Evolutionary conservation across 2,797 vertebrate genomes (phyloP).

Genomic region (Odontamblyopus lacepedii): DNA sequence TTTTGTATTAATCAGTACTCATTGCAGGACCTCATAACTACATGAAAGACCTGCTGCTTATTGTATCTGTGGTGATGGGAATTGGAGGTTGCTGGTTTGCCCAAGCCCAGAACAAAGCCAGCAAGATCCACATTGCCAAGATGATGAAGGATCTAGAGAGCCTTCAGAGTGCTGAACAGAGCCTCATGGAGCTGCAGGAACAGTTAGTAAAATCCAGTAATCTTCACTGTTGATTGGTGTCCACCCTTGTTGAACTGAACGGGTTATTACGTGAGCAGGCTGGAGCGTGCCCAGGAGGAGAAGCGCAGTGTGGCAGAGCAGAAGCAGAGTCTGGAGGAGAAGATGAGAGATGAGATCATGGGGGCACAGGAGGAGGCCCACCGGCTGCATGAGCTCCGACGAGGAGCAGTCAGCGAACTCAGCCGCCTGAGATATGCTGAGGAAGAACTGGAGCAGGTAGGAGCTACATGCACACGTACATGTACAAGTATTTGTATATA

Average conservation of each 20-base stretch:
- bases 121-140: constrained; percentile 91
- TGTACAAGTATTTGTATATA: too few relatives aligned
- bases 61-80: constrained; percentile 94
- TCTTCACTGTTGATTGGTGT: neutral
- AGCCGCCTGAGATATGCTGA: constrained; percentile 96
- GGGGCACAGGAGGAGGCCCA: constrained; percentile 95
- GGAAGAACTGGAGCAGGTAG: constrained; percentile 94
- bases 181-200: constrained; percentile 91
- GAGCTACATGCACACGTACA: neutral
- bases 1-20: neutral
- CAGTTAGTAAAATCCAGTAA: constrained; percentile 77
- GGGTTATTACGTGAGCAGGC: constrained; percentile 67
- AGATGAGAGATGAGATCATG: constrained; percentile 97
- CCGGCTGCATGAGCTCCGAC: constrained; percentile 85
- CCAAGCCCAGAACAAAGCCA: constrained; percentile 91
- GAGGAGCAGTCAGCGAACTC: constrained; percentile 92
- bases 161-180: constrained; percentile 93
- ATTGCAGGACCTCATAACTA: constrained; percentile 89
- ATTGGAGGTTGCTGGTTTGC: constrained; percentile 98
- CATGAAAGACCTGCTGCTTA: constrained; percentile 96
- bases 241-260: neutral
- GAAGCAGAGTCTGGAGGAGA: constrained; percentile 95
- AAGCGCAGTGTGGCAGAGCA: constrained; percentile 96
- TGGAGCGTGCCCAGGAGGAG: constrained; percentile 95
- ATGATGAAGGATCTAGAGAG: constrained; percentile 99